These are phyloP conservation scores for Synanthedon formicaeformis DNA, from an alignment of 2,888 invertebrate genomes.

Conservation along the genomic window DNA sequence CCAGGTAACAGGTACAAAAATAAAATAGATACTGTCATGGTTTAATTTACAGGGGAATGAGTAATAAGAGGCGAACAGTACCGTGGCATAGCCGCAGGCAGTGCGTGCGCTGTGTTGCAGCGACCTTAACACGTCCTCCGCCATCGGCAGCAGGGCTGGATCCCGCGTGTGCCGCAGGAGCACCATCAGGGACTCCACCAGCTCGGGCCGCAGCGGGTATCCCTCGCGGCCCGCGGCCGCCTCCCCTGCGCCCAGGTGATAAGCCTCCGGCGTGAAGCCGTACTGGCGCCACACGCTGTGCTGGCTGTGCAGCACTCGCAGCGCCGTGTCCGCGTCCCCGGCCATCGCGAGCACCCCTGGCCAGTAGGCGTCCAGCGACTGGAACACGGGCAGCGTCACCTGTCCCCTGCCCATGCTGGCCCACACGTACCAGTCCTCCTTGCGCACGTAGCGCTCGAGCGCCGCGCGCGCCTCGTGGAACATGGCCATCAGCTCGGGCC, in stretches of 20 bases:
- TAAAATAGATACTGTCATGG: no score
- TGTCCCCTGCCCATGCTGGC: slow-evolving; percentile 98
- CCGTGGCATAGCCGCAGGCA: slow-evolving; percentile 97
- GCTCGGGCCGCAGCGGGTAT: slow-evolving; percentile 95
- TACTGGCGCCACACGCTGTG: slow-evolving; percentile 97
- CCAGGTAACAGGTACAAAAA: no score
- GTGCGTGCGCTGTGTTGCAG: slow-evolving; percentile 95
- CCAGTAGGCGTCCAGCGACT: slow-evolving; percentile 98
- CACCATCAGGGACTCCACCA: slow-evolving; percentile 97
- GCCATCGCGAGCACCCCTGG: slow-evolving; percentile 92
- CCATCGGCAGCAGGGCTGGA: slow-evolving; percentile 90
- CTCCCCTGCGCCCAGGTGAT: slow-evolving; percentile 91
- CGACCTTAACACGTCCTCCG: slow-evolving; percentile 92
- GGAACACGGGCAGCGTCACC: slow-evolving; percentile 97
- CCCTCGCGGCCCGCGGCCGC: slow-evolving; percentile 85
- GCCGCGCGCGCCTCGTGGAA: slow-evolving; percentile 83
- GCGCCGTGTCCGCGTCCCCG: slow-evolving; percentile 84
- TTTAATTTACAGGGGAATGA: no score
- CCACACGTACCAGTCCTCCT: slow-evolving; percentile 99
- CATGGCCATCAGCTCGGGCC: slow-evolving; percentile 91
- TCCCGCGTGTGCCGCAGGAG: slow-evolving; percentile 95
- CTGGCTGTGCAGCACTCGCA: slow-evolving; percentile 95
- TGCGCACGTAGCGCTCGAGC: slow-evolving; percentile 87
- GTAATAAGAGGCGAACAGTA: slow-evolving; percentile 29
- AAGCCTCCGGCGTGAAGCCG: slow-evolving; percentile 98